These are phyloP conservation scores for Stenopsyche tienmushanensis DNA, from an alignment of 1,140 invertebrate species.

Conservation along the genomic window DNA sequence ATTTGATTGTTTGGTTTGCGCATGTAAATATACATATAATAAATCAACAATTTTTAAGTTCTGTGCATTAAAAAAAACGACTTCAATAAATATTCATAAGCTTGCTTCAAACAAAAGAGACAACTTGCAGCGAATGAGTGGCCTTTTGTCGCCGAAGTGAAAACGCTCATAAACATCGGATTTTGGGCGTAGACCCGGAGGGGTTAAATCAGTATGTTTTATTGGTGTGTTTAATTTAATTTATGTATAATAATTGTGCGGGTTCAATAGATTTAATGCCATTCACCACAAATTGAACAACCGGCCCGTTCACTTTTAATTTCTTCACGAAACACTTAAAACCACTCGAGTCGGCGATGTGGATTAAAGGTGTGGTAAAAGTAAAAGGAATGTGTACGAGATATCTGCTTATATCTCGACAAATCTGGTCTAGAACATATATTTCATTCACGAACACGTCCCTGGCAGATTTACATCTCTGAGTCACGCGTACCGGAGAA, in stretches of 20 bases:
- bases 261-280: not conserved
- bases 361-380: conserved; percentile 21
- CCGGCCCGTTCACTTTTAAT: conserved; percentile 35
- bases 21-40: too few relatives aligned
- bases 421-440: not conserved
- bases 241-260: not conserved
- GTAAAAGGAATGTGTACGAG: conserved; percentile 14
- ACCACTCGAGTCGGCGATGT: too few relatives aligned
- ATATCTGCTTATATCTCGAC: conserved; percentile 2
- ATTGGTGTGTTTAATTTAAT: not conserved
- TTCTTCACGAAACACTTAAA: conserved; percentile 27
- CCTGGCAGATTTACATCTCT: not conserved
- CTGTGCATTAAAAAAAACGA: too few relatives aligned
- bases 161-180: too few relatives aligned
- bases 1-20: too few relatives aligned
- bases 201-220: too few relatives aligned
- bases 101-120: too few relatives aligned
- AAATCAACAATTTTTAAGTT: too few relatives aligned
- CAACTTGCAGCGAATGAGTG: too few relatives aligned
- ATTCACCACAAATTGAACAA: conserved; percentile 1
- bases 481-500: not conserved
- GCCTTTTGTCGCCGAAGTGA: too few relatives aligned
- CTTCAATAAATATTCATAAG: too few relatives aligned
- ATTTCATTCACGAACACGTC: not conserved
- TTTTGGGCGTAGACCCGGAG: too few relatives aligned